Base-by-base conservation (phyloP, 2,113 vertebrate genomes). In the Scytalopus superciliaris region DNA sequence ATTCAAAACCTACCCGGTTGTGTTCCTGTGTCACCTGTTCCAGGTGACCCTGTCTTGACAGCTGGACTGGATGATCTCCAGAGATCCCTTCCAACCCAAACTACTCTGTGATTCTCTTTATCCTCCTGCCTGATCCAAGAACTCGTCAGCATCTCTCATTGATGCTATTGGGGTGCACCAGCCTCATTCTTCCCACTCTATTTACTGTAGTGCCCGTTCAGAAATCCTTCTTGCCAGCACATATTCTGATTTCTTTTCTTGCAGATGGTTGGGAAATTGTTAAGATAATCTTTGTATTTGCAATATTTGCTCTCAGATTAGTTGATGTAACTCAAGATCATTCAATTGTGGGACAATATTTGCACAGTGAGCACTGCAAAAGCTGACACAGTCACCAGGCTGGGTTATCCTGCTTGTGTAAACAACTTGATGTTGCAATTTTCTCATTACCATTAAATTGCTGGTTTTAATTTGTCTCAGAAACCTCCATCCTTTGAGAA, bases 371-470 rank as follows among this genome's bases (percentile, higher is more conserved):
- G 1, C 18, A 8, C 14, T 76, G 69, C 69, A 72, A 47, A 68
- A 68, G 24, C 84, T 67, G 49, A 17, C 60, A 19, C 17, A 57
- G 69, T 67, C 69, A 45, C 44, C 56, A 68, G 74, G 10, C 53
- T 87, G 45, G 66, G 77, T 78, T 75, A 75, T 87, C 72, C n/a
- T 2, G 5, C 69, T 84, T 73, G 44, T 89, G 69, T 79, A 94
- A 97, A 91, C 89, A 89, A 82, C 67, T 79, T 49, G 69, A 82
- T 75, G 80, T 45, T 28, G 60, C 56, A 90, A 87, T 95, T 97
- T 96, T 86, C 91, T 89, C 66, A 68, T 89, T 91, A 45, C 60
- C 60, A 24, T 92, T 89, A 89, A 94, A 89, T 64, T 94, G 74
- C 69, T 66, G 44, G 0, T 78, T 74, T 72, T 64, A 93, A 92